Evolutionary conservation across 2,113 vertebrate species (phyloP), one percentile per base, ranked within the genome.

Genomic region (Centropus bengalensis): DNA sequence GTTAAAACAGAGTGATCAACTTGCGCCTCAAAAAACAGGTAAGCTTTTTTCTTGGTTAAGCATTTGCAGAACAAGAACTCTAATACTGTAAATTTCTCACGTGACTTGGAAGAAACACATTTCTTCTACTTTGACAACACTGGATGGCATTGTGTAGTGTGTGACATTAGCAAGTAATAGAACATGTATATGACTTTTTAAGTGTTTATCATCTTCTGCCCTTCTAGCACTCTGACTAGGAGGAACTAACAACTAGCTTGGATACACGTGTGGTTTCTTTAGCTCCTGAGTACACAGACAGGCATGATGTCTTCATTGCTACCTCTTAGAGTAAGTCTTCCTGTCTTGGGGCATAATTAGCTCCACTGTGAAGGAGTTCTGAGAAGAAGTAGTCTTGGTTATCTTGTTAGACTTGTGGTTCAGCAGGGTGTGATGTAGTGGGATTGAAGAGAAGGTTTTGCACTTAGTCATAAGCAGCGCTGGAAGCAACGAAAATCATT

Each of bases 401-500:
- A 32, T 67, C 36, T 79, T 81, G 24, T 66, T 86, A 89, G 71
- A 86, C 42, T 88, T 96, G 90, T 88, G 88, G 88, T 93, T 91
- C 59, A 2, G 33, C 3, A 23, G 6, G 12, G n/a, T 26, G 13
- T 10, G 14, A n/a, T n/a, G 22, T n/a, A 54, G 32, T 18, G 40
- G 60, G 70, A 54, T 66, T 86, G 75, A 64, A 66, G 45, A 89
- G 87, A 76, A 27, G 55, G 44, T 62, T 96, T 95, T 94, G 63
- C 87, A 74, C 90, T 94, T 94, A 94, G 85, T 91, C 95, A 93
- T 62, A 68, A 82, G 24, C 2, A 0, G 55, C 81, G n/a, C 70
- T 93, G 32, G 38, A 47, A 59, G 52, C 90, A 86, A 93, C 67
- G 91, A 83, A 93, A 94, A 90, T 75, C 76, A 67, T 92, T 81